Conservation (phyloP, 2,888 invertebrate species). For the Erpobdella octoculata region DNA sequence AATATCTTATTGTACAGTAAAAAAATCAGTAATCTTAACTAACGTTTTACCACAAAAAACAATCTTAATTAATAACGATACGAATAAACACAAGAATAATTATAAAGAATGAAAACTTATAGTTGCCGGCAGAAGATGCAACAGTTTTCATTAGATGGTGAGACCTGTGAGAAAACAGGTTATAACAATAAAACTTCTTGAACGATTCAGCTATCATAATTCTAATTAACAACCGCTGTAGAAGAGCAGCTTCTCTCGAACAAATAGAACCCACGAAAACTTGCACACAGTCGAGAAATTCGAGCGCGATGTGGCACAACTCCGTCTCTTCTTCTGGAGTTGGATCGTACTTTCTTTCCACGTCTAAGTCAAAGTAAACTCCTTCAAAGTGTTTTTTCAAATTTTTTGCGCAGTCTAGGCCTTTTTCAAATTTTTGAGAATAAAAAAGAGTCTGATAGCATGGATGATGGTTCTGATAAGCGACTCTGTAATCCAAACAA, state of each 20-base stretch:
- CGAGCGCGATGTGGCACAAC: slow-evolving; percentile 8
- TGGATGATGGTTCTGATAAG: background rate
- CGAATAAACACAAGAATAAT: no score
- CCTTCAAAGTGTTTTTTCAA: background rate
- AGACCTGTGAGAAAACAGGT: slow-evolving; percentile 20
- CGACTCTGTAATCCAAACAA: slow-evolving; percentile 8
- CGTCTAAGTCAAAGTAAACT: background rate
- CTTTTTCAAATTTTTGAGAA: background rate
- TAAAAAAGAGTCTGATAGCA: background rate
- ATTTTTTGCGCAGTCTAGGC: background rate
- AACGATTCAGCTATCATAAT: slow-evolving; percentile 10
- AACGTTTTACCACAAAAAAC: no score
- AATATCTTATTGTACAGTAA: no score
- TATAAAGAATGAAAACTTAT: no score
- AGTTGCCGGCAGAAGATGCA: no score
- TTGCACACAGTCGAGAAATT: slow-evolving; percentile 22
- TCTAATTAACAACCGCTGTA: slow-evolving; percentile 11
- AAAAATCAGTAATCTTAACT: no score
- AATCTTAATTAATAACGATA: no score
- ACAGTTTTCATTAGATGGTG: background rate
- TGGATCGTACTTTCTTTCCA: background rate
- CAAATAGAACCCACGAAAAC: background rate
- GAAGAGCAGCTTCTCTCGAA: slow-evolving; percentile 17
- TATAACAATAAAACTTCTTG: slow-evolving; percentile 8
- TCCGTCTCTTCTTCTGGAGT: background rate